Base-by-base conservation (phyloP, 2,888 invertebrate species). In the Trichopria drosophilae region DNA sequence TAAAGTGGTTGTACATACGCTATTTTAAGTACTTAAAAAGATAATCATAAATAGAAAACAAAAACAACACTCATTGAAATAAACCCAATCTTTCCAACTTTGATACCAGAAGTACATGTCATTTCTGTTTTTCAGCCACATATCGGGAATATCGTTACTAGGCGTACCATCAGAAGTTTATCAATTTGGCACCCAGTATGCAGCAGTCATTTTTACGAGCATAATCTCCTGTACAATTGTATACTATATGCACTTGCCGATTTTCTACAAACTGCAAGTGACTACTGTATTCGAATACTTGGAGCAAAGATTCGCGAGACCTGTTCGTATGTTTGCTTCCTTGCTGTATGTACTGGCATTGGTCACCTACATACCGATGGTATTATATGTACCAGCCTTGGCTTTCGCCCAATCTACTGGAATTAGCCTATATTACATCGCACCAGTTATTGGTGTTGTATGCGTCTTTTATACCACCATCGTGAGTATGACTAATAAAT, bases 141-240 rank as follows among this genome's bases (percentile, higher is more conserved):
- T 87, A 59, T 88, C 88, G 2, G 87, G 87, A 35, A 83, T 88
- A 40, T 87, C 87, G 1, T 73, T 89, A 4, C 78, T 89, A 5
- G 88, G 86, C 1, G 82, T 86, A 4, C 88, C 88, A 0, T 82
- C 87, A 1, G 88, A 89, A 69, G 82, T 88, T 58, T 88, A 88
- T 68, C 76, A 81, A 32, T 82, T 83, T 66, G 89, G 89, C 4
- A 83, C 84, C 0, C 82, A 84, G 58, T 87, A 86, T 67, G 72
- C 76, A 54, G 68, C 78, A 15, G 69, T 76, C 39, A 63, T 73
- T 10, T 43, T 81, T 6, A 73, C 79, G 3, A 72, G 77, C 36
- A 59, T 79, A 1, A 6, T 67, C 6, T 55, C 60, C 5, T 58
- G 67, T 6, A 51, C 63, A 1, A 32, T 73, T n/a, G 72, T 72